Percentiles rank a stretch among this genome's conserved stretches.
phyloP scores from a whole-genome alignment of 2,113 vertebrate genomes.

The Drymodes brunneopygia region DNA sequence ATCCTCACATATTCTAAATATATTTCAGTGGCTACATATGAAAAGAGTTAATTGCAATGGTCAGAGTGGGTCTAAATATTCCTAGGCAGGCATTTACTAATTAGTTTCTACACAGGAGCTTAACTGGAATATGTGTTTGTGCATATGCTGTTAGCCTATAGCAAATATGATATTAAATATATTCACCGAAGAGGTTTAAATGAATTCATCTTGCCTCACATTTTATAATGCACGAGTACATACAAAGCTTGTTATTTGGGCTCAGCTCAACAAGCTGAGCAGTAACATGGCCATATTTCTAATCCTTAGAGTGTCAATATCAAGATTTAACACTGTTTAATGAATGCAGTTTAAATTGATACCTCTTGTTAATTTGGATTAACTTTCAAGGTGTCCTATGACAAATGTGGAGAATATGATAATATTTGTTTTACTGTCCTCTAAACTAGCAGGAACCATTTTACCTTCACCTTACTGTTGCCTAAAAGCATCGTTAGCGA shows the following conservation, averaged over 20 bases:
- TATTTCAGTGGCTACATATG: background rate
- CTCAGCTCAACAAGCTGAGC: background rate
- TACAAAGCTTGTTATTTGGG: background rate
- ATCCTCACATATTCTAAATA: background rate
- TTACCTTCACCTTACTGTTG: background rate
- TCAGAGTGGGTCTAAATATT: background rate
- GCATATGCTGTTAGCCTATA: background rate
- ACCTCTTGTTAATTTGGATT: background rate
- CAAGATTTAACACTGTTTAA: background rate
- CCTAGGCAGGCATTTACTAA: accelerated
- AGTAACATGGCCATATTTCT: background rate
- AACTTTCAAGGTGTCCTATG: background rate
- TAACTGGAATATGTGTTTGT: background rate
- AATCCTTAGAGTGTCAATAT: background rate
- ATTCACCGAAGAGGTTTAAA: background rate
- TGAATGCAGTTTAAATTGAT: background rate
- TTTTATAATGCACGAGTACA: accelerated
- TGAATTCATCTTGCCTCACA: background rate
- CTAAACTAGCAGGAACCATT: background rate
- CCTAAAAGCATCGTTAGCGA: background rate
- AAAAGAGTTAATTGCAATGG: background rate
- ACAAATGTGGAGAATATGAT: background rate
- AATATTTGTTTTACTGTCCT: background rate
- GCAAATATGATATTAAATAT: background rate
- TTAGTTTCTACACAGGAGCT: background rate